These are phyloP conservation scores for Brachystomella parvula DNA, from an alignment of 1,140 invertebrate genomes.

Conservation along the genomic window DNA sequence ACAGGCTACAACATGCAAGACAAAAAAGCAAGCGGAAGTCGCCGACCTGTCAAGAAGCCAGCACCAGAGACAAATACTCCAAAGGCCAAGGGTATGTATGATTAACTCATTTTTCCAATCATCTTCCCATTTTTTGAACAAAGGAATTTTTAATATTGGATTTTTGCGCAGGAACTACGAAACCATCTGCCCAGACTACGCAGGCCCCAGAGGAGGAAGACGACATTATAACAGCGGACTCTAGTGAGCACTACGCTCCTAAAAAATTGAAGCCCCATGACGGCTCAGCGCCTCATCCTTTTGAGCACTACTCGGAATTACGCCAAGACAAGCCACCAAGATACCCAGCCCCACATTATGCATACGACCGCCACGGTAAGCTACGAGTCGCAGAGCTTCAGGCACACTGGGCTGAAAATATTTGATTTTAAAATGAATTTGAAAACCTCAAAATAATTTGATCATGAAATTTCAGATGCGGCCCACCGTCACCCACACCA, in stretches of 20 bases:
- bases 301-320: too few species aligned
- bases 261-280: not conserved
- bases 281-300: not conserved
- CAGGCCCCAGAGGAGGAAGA: conserved; percentile 9
- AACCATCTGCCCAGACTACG: not conserved
- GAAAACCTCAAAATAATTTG: too few species aligned
- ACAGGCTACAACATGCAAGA: conserved; percentile 5
- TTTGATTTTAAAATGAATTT: too few species aligned
- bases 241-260: not conserved
- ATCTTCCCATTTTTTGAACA: not conserved
- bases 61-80: not conserved
- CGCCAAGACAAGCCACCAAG: too few species aligned
- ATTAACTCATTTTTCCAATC: not conserved
- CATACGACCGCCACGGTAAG: too few species aligned
- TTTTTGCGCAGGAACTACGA: not conserved
- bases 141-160: not conserved
- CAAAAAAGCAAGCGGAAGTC: not conserved
- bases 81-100: not conserved
- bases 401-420: too few species aligned
- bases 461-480: not conserved
- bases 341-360: too few species aligned
- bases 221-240: not conserved
- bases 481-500: not conserved
- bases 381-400: too few species aligned
- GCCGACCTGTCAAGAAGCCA: not conserved